Evolutionary conservation across 2,113 vertebrate species (phyloP).

Genomic region (Chlorodrepanis virens): DNA sequence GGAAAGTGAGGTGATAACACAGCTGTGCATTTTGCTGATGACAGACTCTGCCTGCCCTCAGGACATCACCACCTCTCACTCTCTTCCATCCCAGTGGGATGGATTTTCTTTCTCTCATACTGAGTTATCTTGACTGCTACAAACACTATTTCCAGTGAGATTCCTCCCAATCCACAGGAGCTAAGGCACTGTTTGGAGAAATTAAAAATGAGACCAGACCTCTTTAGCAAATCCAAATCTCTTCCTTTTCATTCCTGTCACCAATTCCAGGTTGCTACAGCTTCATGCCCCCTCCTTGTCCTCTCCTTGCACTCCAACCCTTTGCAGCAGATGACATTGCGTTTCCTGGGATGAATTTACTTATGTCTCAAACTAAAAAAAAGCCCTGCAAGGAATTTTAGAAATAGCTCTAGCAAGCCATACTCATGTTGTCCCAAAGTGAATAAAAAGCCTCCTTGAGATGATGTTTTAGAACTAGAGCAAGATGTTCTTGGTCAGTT

Average conservation of each 20-base stretch:
- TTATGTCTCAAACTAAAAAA: not conserved
- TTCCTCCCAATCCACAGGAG: not conserved
- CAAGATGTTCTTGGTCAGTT: not conserved
- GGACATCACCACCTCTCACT: not conserved
- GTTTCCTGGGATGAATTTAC: not conserved
- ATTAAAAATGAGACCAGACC: not conserved
- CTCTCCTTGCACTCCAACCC: not conserved
- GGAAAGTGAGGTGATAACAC: not conserved
- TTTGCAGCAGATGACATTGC: not conserved
- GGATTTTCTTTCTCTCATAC: not conserved
- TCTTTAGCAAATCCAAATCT: not conserved
- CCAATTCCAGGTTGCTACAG: not conserved
- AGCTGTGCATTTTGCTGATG: not conserved
- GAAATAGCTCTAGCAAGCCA: not conserved
- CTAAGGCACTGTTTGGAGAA: not conserved
- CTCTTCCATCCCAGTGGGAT: not conserved
- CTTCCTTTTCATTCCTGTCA: not conserved
- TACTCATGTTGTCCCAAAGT: not conserved
- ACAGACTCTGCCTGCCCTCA: not conserved
- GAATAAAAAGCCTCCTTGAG: not conserved
- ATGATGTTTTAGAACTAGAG: not conserved
- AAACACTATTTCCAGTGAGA: not conserved
- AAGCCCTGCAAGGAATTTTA: not conserved
- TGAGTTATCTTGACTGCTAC: not conserved
- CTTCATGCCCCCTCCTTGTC: not conserved